Base-by-base conservation (phyloP, 2,113 vertebrate species). In the Tympanuchus pallidicinctus region DNA sequence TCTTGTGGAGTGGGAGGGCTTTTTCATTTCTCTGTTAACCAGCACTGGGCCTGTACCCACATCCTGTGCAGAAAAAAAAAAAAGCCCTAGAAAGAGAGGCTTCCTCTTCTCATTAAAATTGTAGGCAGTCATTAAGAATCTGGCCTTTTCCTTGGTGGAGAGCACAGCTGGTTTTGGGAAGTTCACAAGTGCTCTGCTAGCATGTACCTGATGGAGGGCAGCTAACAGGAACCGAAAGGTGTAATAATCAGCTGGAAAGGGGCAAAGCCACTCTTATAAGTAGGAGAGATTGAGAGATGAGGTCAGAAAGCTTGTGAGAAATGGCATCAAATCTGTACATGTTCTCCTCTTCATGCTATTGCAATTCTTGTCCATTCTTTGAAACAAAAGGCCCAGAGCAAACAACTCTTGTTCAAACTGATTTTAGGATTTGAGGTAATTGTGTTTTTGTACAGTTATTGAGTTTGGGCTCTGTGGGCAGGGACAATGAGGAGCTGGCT, bases 1-100 rank as follows among this genome's bases (percentile, higher is more conserved):
- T 95, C 63, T 28, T 72, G 54, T 56, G 82, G 89, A 85, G 47
- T 34, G 72, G 80, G 92, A 95, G 87, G 24, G 30, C 13, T 24
- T 79, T 59, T 25, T 48, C n/a, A 40, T 83, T 92, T 42, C 21
- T 47, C 48, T 63, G 34, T 84, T 82, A 94, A 72, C 45, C 56
- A 67, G 66, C 66, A 52, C 78, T 21, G 42, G 17, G 38, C 47
- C 67, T 79, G 71, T 34, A 30, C 22, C 48, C 57, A 77, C 15
- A 17, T 63, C 87, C 64, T 43, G 5, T 42, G 45, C 5, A 86
- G 83, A 17, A 22, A 85, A 64, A 56, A 64, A 56, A 70, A 22
- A 87, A 56, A 70, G n/a, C 6, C 78, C 1, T 11, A 24, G 36
- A 34, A 75, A 56, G 40, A 64, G 43, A 34, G 21, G 17, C 32